A percentile compares a stretch with the other conserved stretches of the same genome.
phyloP scores from a whole-genome alignment of 2,113 vertebrate species.

The Sturnira hondurensis region DNA sequence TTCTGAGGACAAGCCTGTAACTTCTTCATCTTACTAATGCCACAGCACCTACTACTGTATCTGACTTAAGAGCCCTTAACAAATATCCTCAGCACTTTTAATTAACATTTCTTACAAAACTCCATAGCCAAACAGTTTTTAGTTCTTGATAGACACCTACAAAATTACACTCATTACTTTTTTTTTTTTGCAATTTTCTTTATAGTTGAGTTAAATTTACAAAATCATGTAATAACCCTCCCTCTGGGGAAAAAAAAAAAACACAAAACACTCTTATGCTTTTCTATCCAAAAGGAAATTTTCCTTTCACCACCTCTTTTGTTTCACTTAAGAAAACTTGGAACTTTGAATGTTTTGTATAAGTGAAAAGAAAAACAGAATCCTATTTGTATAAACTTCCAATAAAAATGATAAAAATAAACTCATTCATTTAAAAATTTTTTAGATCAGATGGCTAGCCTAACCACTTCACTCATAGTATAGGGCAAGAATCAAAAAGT shows the following conservation, averaged over 20 bases:
- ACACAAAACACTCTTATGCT: not conserved
- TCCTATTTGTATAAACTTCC: not conserved
- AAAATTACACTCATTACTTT: not conserved
- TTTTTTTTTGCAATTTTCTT: not conserved
- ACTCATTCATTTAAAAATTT: not conserved
- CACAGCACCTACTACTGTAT: not conserved
- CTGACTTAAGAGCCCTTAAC: not conserved
- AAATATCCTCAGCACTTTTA: not conserved
- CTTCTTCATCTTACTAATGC: not conserved
- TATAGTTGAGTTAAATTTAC: not conserved
- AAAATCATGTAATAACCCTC: not conserved
- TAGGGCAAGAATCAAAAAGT: not conserved
- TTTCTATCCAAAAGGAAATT: conserved; percentile 16
- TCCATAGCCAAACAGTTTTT: not conserved
- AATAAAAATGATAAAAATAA: conserved; percentile 14
- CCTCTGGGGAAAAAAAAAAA: not conserved
- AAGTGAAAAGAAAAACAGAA: not conserved
- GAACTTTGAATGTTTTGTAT: not conserved
- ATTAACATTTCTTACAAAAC: not conserved
- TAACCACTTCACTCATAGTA: not conserved
- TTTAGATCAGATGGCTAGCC: not conserved
- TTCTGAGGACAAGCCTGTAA: not conserved
- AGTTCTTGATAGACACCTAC: not conserved
- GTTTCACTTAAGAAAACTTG: not conserved
- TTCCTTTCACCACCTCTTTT: not conserved